Conservation (phyloP, 2,888 invertebrate genomes). For the Resseliella maxima region DNA sequence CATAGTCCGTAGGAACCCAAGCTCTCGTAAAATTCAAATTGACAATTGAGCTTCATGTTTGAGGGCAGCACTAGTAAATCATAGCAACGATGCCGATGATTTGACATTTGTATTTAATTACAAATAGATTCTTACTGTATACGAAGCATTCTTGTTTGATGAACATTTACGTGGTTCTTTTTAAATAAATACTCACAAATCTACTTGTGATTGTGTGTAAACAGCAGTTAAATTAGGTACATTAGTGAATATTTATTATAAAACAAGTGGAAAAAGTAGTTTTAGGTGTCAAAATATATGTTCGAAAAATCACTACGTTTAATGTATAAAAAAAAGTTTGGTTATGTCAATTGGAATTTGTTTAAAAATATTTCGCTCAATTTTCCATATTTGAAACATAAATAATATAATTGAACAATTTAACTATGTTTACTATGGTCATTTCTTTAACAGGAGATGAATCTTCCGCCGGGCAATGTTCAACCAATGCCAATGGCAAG, state of each 20-base stretch:
- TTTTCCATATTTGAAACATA: neutral
- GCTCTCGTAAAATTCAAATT: neutral
- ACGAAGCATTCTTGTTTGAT: conserved; percentile 47
- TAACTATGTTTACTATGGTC: neutral
- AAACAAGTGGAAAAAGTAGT: neutral
- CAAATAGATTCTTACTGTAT: conserved; percentile 46
- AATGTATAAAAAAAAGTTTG: neutral
- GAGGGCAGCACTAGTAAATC: conserved; percentile 24
- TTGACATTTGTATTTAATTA: conserved; percentile 53
- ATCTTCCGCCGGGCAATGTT: conserved; percentile 65
- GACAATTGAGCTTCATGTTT: conserved; percentile 42
- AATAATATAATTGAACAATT: neutral
- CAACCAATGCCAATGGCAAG: conserved; percentile 68
- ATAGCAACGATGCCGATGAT: conserved; percentile 15
- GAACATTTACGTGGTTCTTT: neutral
- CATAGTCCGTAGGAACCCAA: too few species aligned
- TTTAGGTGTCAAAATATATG: neutral
- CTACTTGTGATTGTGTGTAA: neutral
- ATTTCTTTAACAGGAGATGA: conserved; percentile 65
- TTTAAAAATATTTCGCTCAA: neutral
- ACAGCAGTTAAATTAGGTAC: neutral
- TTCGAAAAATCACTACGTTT: neutral
- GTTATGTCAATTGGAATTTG: conserved; percentile 8
- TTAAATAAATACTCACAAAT: conserved; percentile 21
- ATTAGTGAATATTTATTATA: neutral